These are phyloP conservation scores for Chorisops tibialis DNA, from an alignment of 2,888 invertebrate genomes.

Conservation along the genomic window DNA sequence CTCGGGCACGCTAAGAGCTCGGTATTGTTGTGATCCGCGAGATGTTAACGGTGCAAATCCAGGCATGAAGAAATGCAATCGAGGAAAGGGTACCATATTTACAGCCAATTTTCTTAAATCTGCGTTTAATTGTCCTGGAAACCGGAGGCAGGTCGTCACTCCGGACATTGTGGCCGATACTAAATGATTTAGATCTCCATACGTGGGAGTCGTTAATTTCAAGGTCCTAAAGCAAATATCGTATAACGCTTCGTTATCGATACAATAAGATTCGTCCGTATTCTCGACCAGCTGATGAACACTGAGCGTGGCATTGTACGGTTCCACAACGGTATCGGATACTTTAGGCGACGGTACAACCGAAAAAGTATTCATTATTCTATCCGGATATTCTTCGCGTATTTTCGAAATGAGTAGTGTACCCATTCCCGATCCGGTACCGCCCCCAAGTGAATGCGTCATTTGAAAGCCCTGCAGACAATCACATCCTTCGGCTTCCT, in stretches of 20 bases:
- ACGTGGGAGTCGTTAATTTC: conserved; percentile 84
- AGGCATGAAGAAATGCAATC: conserved; percentile 94
- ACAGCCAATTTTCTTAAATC: conserved; percentile 89
- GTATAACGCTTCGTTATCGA: conserved; percentile 89
- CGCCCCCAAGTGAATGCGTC: conserved; percentile 81
- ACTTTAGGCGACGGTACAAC: conserved; percentile 83
- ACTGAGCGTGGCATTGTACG: conserved; percentile 86
- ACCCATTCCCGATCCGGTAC: conserved; percentile 87
- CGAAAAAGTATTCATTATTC: conserved; percentile 85
- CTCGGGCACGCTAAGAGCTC: conserved; percentile 87
- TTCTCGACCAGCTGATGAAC: conserved; percentile 87
- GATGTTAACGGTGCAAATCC: conserved; percentile 92
- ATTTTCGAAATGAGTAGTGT: conserved; percentile 84
- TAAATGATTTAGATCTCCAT: conserved; percentile 89
- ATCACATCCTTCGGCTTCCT: conserved; percentile 87
- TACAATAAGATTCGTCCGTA: conserved; percentile 87
- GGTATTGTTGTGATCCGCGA: conserved; percentile 85
- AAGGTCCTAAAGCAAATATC: conserved; percentile 90
- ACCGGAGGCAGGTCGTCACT: conserved; percentile 80
- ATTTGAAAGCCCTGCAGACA: conserved; percentile 83
- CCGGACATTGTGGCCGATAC: conserved; percentile 85
- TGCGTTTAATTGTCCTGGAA: conserved; percentile 92
- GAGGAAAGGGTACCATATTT: conserved; percentile 97
- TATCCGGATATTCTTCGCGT: conserved; percentile 80
- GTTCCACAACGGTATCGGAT: conserved; percentile 63